Evolutionary conservation across 2,888 invertebrate species (phyloP), one percentile per base, ranked within the genome.

Genomic region (Synanthedon tipuliformis): DNA sequence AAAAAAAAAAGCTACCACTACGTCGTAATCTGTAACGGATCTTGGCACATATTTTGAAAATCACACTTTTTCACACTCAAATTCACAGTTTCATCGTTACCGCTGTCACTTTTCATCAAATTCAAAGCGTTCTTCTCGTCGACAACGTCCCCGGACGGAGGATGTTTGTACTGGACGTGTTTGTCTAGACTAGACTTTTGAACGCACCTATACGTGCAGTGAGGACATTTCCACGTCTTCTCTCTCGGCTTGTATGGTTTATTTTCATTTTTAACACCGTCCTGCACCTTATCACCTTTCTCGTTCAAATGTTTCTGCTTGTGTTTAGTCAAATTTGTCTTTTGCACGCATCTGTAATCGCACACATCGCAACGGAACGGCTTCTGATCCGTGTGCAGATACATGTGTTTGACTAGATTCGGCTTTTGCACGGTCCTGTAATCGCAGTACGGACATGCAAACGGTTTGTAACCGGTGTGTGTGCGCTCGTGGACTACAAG

Each of bases 341-440:
- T 88, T 53, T 88, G 88, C 0, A 88, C 88, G 51, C 88, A 88
- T 1, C 81, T 66, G 52, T 88, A 88, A 41, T 70, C 83, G 53
- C 88, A 88, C 58, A 83, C 61, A 45, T 88, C 88, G 55, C 88
- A 88, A 11, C 84, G 79, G 52, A 86, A 88, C 0, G 88, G 88
- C 53, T 88, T 88, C 50, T 88, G 83, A 34, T 88, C 86, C 0
- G 88, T 88, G 45, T 88, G 88, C 11, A 88, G 54, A 50, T 88
- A 88, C 88, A 88, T 87, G 51, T 88, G 88, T 59, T 88, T 88
- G 0, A 88, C 88, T 63, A 88, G 63, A 55, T 88, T 88, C 0
- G 88, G 88, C 65, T 88, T 88, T 49, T 88, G 88, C 0, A 88
- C 88, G 0, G 88, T 88, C 5, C 86, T 58, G 11, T 88, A 88